Evolutionary conservation across 2,888 invertebrate genomes (phyloP).

Genomic region (Stenotaenia linearis): DNA sequence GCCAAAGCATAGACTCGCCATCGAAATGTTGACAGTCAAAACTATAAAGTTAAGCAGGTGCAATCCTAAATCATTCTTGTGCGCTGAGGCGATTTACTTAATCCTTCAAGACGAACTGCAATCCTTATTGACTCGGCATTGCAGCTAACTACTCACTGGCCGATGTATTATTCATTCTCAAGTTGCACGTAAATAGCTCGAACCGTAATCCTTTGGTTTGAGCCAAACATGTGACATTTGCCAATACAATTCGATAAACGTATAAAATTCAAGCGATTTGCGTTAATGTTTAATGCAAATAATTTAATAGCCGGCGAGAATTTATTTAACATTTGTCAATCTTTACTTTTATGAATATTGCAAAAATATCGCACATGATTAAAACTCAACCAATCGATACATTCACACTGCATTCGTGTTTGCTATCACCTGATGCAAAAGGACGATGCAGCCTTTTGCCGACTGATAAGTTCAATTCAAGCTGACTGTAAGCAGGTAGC

Average conservation of each 20-base stretch:
- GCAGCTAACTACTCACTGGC: neutral
- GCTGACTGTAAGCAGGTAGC: neutral
- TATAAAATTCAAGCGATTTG: neutral
- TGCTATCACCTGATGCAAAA: neutral
- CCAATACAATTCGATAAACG: neutral
- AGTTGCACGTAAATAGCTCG: neutral
- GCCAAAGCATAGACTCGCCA: neutral
- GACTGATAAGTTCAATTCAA: slow-evolving; percentile 1
- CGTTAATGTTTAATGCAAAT: too few species aligned
- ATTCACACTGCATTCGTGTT: neutral
- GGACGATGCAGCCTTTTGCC: neutral
- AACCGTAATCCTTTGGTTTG: neutral
- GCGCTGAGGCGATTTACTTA: neutral
- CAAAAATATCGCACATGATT: neutral
- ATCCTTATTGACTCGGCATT: neutral
- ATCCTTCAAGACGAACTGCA: slow-evolving; percentile 7
- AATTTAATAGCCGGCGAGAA: neutral
- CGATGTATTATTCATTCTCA: neutral
- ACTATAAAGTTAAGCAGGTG: neutral
- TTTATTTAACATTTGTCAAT: too few species aligned
- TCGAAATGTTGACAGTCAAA: neutral
- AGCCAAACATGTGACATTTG: neutral
- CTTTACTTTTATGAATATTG: too few species aligned
- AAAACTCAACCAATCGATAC: neutral
- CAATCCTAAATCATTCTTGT: neutral